A percentile compares a stretch with the other conserved stretches of the same genome.
Conservation (phyloP, 2,888 invertebrate genomes). For the Mamestra brassicae region DNA sequence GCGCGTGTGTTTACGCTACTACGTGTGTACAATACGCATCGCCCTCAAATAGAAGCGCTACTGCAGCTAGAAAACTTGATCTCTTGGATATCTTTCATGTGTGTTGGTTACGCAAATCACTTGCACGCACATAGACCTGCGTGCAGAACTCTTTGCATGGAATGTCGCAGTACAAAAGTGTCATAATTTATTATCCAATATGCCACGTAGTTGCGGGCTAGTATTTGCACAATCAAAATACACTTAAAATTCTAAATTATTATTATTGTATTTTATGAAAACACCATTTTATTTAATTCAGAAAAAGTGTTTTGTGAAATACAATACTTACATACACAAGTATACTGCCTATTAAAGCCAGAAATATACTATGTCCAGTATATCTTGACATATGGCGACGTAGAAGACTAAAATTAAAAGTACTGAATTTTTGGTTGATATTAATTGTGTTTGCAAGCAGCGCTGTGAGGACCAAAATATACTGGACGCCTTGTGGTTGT, state of each 20-base stretch:
- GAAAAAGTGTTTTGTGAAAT: conserved; percentile 24
- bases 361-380: conserved; percentile 53
- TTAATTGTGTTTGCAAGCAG: conserved; percentile 56
- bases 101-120: conserved; percentile 5
- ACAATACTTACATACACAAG: conserved; percentile 44
- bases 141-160: too few species aligned
- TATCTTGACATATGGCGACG: conserved; percentile 52
- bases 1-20: too few species aligned
- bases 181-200: not conserved
- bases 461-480: conserved; percentile 55
- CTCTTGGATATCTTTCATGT: conserved; percentile 24
- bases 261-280: conserved; percentile 23
- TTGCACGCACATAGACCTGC: not conserved
- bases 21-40: too few species aligned
- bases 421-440: conserved; percentile 52
- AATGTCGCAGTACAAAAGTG: too few species aligned
- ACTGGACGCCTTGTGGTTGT: conserved; percentile 48
- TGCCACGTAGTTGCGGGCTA: not conserved
- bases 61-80: not conserved
- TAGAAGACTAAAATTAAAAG: conserved; percentile 48
- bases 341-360: conserved; percentile 48
- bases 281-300: not conserved
- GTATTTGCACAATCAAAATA: conserved; percentile 18
- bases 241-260: conserved; percentile 1
- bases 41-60: too few species aligned